phyloP scores from a whole-genome alignment of 2,888 invertebrate species.

The Drosophila kuntzei region DNA sequence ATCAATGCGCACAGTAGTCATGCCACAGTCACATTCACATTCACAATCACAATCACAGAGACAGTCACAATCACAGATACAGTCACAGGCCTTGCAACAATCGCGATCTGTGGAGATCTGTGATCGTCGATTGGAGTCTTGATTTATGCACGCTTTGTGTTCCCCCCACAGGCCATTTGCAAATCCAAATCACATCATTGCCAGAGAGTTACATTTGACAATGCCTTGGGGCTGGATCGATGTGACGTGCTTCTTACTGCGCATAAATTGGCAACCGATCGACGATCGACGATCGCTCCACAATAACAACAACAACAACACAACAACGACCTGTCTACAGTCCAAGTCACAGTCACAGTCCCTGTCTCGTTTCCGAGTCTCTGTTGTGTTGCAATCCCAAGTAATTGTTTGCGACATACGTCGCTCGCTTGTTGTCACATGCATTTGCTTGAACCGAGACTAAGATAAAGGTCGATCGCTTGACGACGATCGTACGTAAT shows the following conservation, averaged over 20 bases:
- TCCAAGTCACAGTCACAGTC: constrained; percentile 6
- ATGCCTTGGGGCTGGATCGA: constrained; percentile 69
- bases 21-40: constrained; percentile 7
- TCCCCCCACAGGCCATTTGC: constrained; percentile 69
- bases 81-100: constrained; percentile 22
- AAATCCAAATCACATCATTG: constrained; percentile 81
- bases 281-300: constrained; percentile 30
- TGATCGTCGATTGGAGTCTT: constrained; percentile 66
- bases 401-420: constrained; percentile 82
- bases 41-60: background rate
- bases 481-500: constrained; percentile 67
- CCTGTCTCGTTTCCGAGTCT: constrained; percentile 29
- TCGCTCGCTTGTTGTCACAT: constrained; percentile 81
- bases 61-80: background rate
- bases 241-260: constrained; percentile 61
- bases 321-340: constrained; percentile 40
- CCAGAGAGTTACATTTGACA: constrained; percentile 76
- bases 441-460: constrained; percentile 57
- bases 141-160: constrained; percentile 78
- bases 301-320: no score
- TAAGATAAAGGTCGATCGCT: constrained; percentile 75
- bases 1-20: constrained; percentile 69
- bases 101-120: constrained; percentile 18
- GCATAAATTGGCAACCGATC: constrained; percentile 76
- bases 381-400: constrained; percentile 78